Conservation (phyloP, 2,888 invertebrate genomes). For the Acrobasis suavella region DNA sequence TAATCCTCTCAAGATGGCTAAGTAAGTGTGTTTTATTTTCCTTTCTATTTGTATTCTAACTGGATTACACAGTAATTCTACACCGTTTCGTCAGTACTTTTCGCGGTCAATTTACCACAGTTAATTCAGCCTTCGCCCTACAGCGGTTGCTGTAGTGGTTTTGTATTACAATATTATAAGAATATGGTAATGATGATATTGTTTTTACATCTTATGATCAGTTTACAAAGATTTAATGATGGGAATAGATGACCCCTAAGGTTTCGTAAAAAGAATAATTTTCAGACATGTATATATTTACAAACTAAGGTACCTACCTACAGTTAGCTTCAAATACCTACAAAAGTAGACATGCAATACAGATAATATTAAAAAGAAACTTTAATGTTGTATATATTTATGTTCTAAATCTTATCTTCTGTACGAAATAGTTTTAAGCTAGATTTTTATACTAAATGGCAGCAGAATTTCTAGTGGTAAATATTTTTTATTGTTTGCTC, state of each 20-base stretch:
- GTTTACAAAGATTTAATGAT: not conserved
- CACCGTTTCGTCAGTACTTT: slow-evolving; percentile 37
- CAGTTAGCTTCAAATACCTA: no score
- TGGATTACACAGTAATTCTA: slow-evolving; percentile 44
- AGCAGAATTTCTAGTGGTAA: no score
- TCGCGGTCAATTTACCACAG: slow-evolving; percentile 43
- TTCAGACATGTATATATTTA: no score
- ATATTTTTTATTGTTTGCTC: no score
- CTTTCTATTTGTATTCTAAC: slow-evolving; percentile 36
- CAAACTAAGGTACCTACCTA: no score
- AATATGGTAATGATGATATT: no score
- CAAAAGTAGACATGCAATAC: no score
- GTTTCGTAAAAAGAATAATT: not conserved
- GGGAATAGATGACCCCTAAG: not conserved
- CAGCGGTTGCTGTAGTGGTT: slow-evolving; percentile 11
- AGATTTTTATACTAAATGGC: no score
- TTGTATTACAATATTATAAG: slow-evolving; percentile 23
- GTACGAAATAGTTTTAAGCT: no score
- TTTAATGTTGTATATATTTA: no score
- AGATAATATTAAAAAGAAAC: no score
- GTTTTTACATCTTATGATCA: not conserved
- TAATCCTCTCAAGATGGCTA: slow-evolving; percentile 63
- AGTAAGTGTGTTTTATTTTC: slow-evolving; percentile 56
- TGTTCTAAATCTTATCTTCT: no score
- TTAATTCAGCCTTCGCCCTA: slow-evolving; percentile 1